Evolutionary conservation across 2,888 invertebrate species (phyloP).

Genomic region (Corbicula japonica): DNA sequence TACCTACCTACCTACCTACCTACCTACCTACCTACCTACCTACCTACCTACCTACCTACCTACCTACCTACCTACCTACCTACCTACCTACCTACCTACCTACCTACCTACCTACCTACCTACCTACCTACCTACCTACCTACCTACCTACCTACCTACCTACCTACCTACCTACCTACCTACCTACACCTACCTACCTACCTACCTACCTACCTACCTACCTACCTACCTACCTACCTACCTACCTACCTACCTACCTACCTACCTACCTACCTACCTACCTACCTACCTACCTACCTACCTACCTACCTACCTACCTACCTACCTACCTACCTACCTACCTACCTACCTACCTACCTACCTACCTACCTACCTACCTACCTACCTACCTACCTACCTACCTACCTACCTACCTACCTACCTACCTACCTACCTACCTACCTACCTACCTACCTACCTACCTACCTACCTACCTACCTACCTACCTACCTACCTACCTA

Average conservation of each 20-base stretch:
- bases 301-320: constrained; percentile 4
- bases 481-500: constrained; percentile 4
- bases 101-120: constrained; percentile 4
- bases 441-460: constrained; percentile 4
- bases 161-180: constrained; percentile 1
- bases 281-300: constrained; percentile 4
- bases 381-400: constrained; percentile 4
- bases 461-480: constrained; percentile 4
- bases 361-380: constrained; percentile 4
- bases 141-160: neutral
- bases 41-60: constrained; percentile 4
- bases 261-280: constrained; percentile 4
- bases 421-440: constrained; percentile 4
- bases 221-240: constrained; percentile 4
- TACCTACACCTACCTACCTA: neutral
- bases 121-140: constrained; percentile 2
- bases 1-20: neutral
- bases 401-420: constrained; percentile 4
- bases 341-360: constrained; percentile 4
- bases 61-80: constrained; percentile 4
- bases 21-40: constrained; percentile 1
- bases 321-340: constrained; percentile 4
- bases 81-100: constrained; percentile 4
- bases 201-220: constrained; percentile 4
- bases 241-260: constrained; percentile 4